Evolutionary conservation across 2,888 invertebrate genomes (phyloP), one percentile per base, ranked within the genome.

Genomic region (Drosophila lutescens): DNA sequence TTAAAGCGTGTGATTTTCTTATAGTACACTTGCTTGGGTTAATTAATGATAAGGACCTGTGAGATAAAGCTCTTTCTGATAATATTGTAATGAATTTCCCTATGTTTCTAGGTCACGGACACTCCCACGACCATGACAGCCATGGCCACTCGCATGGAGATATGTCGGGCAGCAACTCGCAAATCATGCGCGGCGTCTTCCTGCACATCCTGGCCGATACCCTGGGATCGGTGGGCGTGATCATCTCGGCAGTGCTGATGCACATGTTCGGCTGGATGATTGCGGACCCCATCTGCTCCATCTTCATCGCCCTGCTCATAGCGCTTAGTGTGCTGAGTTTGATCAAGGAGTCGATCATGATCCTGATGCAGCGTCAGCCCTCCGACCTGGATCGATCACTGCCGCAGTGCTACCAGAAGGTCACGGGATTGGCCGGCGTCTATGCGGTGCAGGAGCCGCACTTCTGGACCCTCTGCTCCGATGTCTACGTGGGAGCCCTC

Each of bases 231-330:
- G 98, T 99, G 9, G 99, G 99, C 10, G 99, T 99, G 0, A 99
- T 99, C 34, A 95, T 99, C 82, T 98, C 98, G 1, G 97, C 98
- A 0, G 94, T 97, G 49, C 93, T 99, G 8, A 99, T 99, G 96
- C 96, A 97, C 90, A 94, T 95, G 93, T 99, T 99, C 92, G 98
- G 98, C 47, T 99, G 98, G 98, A 98, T 98, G 97, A 96, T 98
- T 86, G 99, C 99, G 7, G 99, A 99, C 93, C 99, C 99, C 0
- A 97, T 99, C 80, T 99, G 99, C 91, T 99, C 99, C 3, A 97
- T 99, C 95, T 98, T 98, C 83, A 99, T 99, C 81, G 96, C 99
- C 10, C 90, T 97, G 26, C 93, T 99, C 30, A 98, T 99, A 89
- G 96, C 96, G 23, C 93, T 96, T 38, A 98, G 98, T 94, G 98